phyloP scores from a whole-genome alignment of 2,113 vertebrate species.

The Neodontobutis hainanensis region DNA sequence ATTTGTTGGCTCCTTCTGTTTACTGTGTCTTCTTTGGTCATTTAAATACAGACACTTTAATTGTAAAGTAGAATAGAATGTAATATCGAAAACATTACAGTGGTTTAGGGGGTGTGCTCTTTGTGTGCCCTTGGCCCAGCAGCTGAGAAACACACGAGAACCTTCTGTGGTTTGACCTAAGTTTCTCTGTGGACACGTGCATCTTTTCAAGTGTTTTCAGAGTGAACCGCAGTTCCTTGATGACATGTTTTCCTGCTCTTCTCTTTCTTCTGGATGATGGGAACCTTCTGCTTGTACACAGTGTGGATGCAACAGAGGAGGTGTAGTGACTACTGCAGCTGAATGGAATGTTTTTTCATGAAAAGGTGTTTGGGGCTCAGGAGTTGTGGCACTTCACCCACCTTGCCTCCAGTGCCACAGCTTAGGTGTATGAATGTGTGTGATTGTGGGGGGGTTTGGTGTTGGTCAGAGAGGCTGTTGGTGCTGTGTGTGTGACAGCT shows the following conservation, averaged over 20 bases:
- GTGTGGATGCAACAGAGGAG: slow-evolving; percentile 20
- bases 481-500: too few species aligned
- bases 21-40: slow-evolving; percentile 8
- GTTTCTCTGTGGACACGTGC: slow-evolving; percentile 54
- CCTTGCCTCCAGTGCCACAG: too few species aligned
- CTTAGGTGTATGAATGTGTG: too few species aligned
- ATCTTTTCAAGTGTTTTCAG: slow-evolving; percentile 56
- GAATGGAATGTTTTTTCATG: too few species aligned
- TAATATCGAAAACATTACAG: slow-evolving; percentile 14
- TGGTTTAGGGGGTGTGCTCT: slow-evolving; percentile 25
- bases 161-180: slow-evolving; percentile 64
- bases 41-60: slow-evolving; percentile 18
- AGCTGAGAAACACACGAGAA: slow-evolving; percentile 49
- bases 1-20: slow-evolving; percentile 15
- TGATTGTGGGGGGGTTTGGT: too few species aligned
- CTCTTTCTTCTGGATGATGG: slow-evolving; percentile 37
- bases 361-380: too few species aligned
- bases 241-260: slow-evolving; percentile 46
- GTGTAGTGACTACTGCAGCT: not conserved
- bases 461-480: too few species aligned
- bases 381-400: too few species aligned
- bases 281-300: slow-evolving; percentile 61
- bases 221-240: slow-evolving; percentile 61
- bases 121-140: slow-evolving; percentile 21
- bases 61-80: not conserved